Evolutionary conservation across 2,113 vertebrate genomes (phyloP), one percentile per base, ranked within the genome.

Genomic region (Phylloscopus trochilus): DNA sequence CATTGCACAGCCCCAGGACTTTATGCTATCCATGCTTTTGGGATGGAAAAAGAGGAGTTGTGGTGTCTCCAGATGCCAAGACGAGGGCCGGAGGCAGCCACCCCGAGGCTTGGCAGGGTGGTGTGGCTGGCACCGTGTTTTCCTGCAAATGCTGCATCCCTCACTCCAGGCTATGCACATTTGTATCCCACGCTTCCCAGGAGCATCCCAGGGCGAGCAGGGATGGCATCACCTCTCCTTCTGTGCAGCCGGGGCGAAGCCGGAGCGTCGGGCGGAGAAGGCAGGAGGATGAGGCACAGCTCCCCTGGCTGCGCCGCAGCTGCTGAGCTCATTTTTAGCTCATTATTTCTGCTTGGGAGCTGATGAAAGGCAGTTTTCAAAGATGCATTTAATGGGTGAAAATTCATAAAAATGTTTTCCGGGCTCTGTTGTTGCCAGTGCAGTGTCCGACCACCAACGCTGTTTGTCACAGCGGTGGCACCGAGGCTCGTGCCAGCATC

Each of bases 261-360:
- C 2, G 3, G 58, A 89, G 55, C 23, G 0, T 39, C 5, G 79
- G 62, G 87, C 5, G 37, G 90, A 68, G 78, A 89, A 35, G 30
- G 87, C 62, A 74, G 87, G 26, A 26, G 8, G 73, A 74, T 83
- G 93, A 90, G 49, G n/a, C 27, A 55, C 52, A 52, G 81, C 49
- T 56, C 69, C 33, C 81, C 75, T 15, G 41, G 75, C 76, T 83
- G 35, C 0, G 1, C 46, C 1, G 5, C 87, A 92, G 95, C 95
- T 81, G 86, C 70, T 94, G 26, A 84, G 51, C 37, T 69, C 74
- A 92, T 85, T n/a, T 47, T 79, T 68, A 77, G 30, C 83, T 96
- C 58, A 31, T 78, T 74, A 83, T 82, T 92, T 92, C 91, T 92
- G 94, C 95, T 93, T 77, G 47, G 82, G 80, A 97, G 90, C 93